Conservation (phyloP, 2,113 vertebrate genomes). For the Coryphaenoides rupestris region DNA sequence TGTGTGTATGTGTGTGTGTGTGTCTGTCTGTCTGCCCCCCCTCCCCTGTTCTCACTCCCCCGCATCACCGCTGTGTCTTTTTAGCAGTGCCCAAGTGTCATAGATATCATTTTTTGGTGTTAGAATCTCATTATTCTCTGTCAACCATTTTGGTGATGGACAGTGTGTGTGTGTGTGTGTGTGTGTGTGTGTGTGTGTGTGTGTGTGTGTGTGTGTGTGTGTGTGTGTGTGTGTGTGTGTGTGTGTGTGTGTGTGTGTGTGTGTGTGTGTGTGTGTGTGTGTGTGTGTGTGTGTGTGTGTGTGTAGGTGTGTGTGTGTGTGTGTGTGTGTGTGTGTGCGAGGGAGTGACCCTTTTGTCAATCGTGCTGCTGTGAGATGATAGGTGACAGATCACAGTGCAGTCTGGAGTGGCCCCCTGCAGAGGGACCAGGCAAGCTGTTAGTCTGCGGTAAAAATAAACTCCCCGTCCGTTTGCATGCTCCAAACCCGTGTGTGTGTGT, state of each 20-base stretch:
- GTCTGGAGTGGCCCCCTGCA: constrained; percentile 43
- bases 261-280: too few species aligned
- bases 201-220: constrained; percentile 23
- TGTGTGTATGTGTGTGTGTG: too few species aligned
- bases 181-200: constrained; percentile 27
- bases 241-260: constrained; percentile 4
- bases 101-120: constrained; percentile 66
- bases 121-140: constrained; percentile 71
- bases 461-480: constrained; percentile 11
- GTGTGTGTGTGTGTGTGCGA: constrained; percentile 25
- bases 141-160: constrained; percentile 64
- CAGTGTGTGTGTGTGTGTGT: constrained; percentile 41
- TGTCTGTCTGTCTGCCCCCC: constrained; percentile 20
- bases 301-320: constrained; percentile 36
- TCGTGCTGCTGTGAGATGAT: constrained; percentile 41
- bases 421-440: constrained; percentile 66
- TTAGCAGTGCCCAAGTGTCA: constrained; percentile 64
- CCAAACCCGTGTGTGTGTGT: too few species aligned
- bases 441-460: constrained; percentile 67
- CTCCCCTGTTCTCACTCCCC: constrained; percentile 47
- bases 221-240: constrained; percentile 16
- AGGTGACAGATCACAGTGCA: constrained; percentile 55
- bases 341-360: constrained; percentile 59
- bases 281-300: too few species aligned
- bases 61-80: constrained; percentile 56